Evolutionary conservation across 2,797 vertebrate species (phyloP).

Genomic region (Jordanella pulchra): DNA sequence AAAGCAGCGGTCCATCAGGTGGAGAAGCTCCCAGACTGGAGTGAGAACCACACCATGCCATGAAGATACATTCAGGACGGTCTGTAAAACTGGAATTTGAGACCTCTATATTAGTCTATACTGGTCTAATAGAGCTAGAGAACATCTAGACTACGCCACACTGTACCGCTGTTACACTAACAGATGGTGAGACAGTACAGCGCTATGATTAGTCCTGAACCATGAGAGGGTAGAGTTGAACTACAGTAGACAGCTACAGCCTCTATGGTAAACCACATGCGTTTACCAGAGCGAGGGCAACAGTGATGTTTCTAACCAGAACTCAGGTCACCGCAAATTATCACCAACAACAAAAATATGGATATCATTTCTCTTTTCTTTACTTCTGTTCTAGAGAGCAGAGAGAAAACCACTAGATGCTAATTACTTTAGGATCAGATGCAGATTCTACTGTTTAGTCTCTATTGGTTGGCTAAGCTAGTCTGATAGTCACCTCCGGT

Average conservation of each 20-base stretch:
- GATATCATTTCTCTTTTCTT: constrained; percentile 29
- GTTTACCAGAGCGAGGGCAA: constrained; percentile 70
- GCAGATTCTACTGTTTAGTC: constrained; percentile 83
- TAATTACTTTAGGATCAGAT: constrained; percentile 82
- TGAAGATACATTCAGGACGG: constrained; percentile 71
- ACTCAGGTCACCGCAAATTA: constrained; percentile 57
- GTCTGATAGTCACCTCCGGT: constrained; percentile 87
- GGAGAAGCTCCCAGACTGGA: constrained; percentile 39
- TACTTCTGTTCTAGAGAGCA: constrained; percentile 73
- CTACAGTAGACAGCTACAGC: constrained; percentile 77
- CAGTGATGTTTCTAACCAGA: constrained; percentile 63
- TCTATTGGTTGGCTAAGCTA: constrained; percentile 82
- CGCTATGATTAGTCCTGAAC: constrained; percentile 83
- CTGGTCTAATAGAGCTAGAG: constrained; percentile 81
- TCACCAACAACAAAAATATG: background rate
- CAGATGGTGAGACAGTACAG: constrained; percentile 81
- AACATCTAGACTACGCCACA: constrained; percentile 82
- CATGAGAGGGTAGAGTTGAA: constrained; percentile 79
- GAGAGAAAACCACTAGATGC: constrained; percentile 80
- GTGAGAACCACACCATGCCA: constrained; percentile 67
- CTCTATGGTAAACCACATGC: constrained; percentile 74
- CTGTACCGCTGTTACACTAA: constrained; percentile 81
- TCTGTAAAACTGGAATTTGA: constrained; percentile 73
- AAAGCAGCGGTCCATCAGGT: constrained; percentile 12
- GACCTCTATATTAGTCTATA: constrained; percentile 84